Conservation (phyloP, 2,113 vertebrate genomes). For the Hepsetus odoe region DNA sequence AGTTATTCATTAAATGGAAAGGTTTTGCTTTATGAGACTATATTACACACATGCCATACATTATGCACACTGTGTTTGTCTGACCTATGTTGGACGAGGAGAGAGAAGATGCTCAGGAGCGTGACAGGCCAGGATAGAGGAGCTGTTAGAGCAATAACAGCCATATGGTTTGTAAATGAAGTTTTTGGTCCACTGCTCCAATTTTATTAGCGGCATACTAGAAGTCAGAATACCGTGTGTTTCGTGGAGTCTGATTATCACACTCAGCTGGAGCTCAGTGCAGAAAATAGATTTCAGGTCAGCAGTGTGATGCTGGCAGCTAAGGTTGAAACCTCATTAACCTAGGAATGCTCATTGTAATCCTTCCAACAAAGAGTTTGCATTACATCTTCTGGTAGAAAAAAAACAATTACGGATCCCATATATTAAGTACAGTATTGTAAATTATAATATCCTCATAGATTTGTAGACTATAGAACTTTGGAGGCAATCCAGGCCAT, state of each 20-base stretch:
- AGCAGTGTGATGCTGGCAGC: not conserved
- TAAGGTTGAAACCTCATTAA: constrained; percentile 19
- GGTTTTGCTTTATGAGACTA: constrained; percentile 19
- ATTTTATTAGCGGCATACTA: constrained; percentile 28
- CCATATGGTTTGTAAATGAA: constrained; percentile 48
- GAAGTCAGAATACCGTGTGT: constrained; percentile 1
- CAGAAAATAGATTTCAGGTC: constrained; percentile 4
- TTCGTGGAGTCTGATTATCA: constrained; percentile 17
- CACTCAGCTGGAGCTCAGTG: not conserved
- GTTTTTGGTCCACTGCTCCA: constrained; percentile 2
- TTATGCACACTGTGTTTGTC: constrained; percentile 36
- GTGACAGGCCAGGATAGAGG: not conserved
- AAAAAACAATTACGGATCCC: not conserved
- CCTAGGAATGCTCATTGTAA: constrained; percentile 2
- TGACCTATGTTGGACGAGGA: constrained; percentile 20
- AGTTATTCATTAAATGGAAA: constrained; percentile 35
- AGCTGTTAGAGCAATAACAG: constrained; percentile 28
- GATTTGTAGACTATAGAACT: not conserved
- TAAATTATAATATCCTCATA: not conserved
- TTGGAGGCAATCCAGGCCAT: not conserved
- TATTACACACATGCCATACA: constrained; percentile 36
- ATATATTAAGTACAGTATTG: not conserved
- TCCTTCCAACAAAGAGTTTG: not conserved
- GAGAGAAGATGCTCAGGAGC: constrained; percentile 21
- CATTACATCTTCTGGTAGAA: not conserved